These are phyloP conservation scores for Hypocryptadius cinnamomeus DNA, from an alignment of 2,113 vertebrate species.

Conservation along the genomic window DNA sequence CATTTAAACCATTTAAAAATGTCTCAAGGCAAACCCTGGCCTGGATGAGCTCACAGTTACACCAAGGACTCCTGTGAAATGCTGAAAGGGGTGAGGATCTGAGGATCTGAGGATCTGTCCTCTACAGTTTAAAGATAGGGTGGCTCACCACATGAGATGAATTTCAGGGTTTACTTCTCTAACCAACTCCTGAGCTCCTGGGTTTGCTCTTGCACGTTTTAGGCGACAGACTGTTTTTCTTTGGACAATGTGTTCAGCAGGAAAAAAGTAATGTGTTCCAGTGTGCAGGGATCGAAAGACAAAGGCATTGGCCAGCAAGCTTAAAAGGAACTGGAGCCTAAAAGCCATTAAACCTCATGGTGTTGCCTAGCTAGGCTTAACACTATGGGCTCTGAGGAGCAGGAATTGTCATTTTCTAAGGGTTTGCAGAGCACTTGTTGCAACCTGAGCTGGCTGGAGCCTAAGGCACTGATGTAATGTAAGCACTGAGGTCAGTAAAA, in stretches of 20 bases:
- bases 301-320: neutral
- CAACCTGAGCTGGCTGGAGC: neutral
- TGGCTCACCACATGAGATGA: neutral
- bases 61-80: neutral
- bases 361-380: neutral
- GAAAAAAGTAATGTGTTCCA: neutral
- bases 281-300: neutral
- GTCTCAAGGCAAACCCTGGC: neutral
- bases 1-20: neutral
- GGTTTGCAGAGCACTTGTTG: neutral
- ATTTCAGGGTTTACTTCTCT: neutral
- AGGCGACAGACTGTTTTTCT: neutral
- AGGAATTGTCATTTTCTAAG: neutral
- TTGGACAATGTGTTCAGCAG: neutral
- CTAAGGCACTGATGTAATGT: neutral
- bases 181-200: neutral
- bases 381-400: neutral
- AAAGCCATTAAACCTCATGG: neutral
- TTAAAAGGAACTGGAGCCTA: neutral
- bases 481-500: neutral
- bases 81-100: neutral
- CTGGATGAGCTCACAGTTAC: neutral
- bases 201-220: neutral
- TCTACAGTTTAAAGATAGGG: neutral
- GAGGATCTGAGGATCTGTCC: neutral